phyloP scores from a whole-genome alignment of 2,888 invertebrate genomes.

The Bombyx huttoni region DNA sequence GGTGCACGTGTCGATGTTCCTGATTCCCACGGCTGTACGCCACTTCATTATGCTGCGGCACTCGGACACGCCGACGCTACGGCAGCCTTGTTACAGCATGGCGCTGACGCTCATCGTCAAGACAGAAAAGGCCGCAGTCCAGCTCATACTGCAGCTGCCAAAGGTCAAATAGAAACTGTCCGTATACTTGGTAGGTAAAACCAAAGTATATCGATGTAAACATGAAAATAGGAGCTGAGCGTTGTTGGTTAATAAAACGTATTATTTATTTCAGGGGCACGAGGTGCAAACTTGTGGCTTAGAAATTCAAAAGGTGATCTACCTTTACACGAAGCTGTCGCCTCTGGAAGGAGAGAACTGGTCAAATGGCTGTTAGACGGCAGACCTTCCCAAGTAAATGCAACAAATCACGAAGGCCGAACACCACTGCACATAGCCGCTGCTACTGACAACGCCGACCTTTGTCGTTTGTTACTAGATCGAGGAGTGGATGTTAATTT shows the following conservation, averaged over 20 bases:
- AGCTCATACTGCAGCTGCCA: slow-evolving; percentile 95
- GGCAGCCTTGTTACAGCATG: slow-evolving; percentile 87
- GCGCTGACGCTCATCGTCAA: slow-evolving; percentile 92
- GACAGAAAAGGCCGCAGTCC: slow-evolving; percentile 94
- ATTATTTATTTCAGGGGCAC: slow-evolving; percentile 36
- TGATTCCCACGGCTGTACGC: slow-evolving; percentile 95
- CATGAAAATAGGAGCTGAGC: neutral
- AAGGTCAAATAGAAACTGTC: slow-evolving; percentile 93
- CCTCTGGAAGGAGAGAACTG: slow-evolving; percentile 89
- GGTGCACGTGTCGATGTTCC: slow-evolving; percentile 90
- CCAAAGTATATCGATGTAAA: no score
- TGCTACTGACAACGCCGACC: slow-evolving; percentile 92
- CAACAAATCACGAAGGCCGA: slow-evolving; percentile 92
- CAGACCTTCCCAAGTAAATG: slow-evolving; percentile 86
- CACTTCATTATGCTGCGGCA: slow-evolving; percentile 96
- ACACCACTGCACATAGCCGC: slow-evolving; percentile 96
- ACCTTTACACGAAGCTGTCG: slow-evolving; percentile 95
- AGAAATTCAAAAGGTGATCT: slow-evolving; percentile 94
- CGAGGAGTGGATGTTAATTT: slow-evolving; percentile 89
- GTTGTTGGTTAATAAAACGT: neutral
- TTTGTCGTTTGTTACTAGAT: slow-evolving; percentile 90
- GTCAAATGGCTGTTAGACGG: slow-evolving; percentile 90
- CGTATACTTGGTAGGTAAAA: slow-evolving; percentile 73
- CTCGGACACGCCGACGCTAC: slow-evolving; percentile 96
- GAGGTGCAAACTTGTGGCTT: slow-evolving; percentile 91